Evolutionary conservation across 1,140 invertebrate species (phyloP), one percentile per base, ranked within the genome.

Genomic region (Ericerus pela): DNA sequence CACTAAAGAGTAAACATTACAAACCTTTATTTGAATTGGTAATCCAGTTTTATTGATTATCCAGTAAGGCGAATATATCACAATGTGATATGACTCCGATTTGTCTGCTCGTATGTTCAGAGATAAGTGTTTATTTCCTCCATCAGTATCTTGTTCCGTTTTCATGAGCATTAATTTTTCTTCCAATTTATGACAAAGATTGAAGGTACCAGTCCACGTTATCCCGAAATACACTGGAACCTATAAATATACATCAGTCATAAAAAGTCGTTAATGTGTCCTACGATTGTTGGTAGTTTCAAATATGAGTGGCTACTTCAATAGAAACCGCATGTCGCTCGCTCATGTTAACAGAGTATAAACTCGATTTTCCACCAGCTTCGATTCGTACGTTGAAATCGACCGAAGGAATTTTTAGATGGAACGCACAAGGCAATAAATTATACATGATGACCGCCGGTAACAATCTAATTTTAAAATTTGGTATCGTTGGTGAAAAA

Each of bases 31-130:
- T 64, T 85, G 80, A 54, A 93, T 67, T 16, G 81, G 77, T 58
- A 88, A 70, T 20, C 79, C 80, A 5, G 88, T 89, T 68, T 91
- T 90, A 69, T 94, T 94, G 37, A 92, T 78, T 65, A 93, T 81
- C 90, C 90, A 94, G 69, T 90, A 91, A 2, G 88, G 86, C 12
- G 84, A 77, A 66, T 85, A 85, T 33, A 94, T 69, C 57, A 79
- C 77, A 30, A 88, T 65, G 53, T 80, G 74, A 66, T 76, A 76
- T 58, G 75, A 76, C 55, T 72, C 73, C n/a, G 70, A 70, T 54
- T 76, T 71, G 20, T 77, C 75, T 11, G 83, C 67, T 64, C 80
- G 77, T 14, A 85, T 75, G 61, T 77, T 79, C 5, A 88, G 66
- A 29, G 77, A 72, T 56, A 85, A 72, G 61, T 81, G 73, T 63